Evolutionary conservation across 2,797 vertebrate species (phyloP).

Genomic region (Orientallactaga sibirica): DNA sequence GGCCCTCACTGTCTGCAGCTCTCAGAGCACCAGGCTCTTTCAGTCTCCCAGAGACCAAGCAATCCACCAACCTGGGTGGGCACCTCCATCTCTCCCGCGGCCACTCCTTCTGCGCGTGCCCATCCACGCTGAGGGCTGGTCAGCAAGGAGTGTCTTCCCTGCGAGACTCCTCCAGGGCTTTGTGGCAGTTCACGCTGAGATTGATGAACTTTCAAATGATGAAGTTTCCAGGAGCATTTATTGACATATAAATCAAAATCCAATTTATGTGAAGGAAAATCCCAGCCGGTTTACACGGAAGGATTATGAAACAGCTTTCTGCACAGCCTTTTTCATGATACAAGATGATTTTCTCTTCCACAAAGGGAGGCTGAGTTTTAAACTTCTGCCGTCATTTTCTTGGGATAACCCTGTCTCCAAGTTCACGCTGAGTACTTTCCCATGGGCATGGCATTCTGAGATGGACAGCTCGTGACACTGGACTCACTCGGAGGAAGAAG

Average conservation of each 20-base stretch:
- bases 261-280: slow-evolving; percentile 75
- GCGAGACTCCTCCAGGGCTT: background rate
- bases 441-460: background rate
- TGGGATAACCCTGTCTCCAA: background rate
- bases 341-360: slow-evolving; percentile 53
- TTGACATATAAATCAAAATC: slow-evolving; percentile 80
- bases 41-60: background rate
- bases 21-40: background rate
- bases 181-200: background rate
- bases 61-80: background rate
- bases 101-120: background rate
- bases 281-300: slow-evolving; percentile 66
- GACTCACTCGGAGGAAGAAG: too few species aligned
- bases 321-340: background rate
- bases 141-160: background rate
- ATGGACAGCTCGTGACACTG: background rate
- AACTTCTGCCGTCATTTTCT: slow-evolving; percentile 10
- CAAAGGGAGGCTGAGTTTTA: slow-evolving; percentile 5
- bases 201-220: slow-evolving; percentile 51
- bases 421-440: background rate
- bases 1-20: too few species aligned
- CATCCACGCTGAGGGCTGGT: background rate
- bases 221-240: slow-evolving; percentile 76
- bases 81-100: background rate
- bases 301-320: slow-evolving; percentile 61